Conservation (phyloP, 2,888 invertebrate species). For the Phanerotoma sp. region DNA sequence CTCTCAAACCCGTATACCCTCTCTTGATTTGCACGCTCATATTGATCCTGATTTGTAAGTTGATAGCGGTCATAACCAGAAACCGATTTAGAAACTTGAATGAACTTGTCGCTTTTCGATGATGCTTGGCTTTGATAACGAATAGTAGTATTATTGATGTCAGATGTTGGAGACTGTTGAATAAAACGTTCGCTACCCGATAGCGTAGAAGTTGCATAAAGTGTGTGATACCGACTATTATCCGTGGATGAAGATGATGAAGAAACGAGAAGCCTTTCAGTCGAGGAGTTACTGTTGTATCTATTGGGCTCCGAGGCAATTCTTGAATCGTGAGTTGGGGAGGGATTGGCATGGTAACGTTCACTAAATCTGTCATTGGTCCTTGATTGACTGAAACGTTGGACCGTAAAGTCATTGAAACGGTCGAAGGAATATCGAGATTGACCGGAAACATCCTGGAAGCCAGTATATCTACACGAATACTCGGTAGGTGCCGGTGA, state of each 20-base stretch:
- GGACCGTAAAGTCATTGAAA: conserved; percentile 48
- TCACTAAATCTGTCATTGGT: conserved; percentile 46
- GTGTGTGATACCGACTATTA: conserved; percentile 38
- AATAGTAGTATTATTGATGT: conserved; percentile 28
- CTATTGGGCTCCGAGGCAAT: conserved; percentile 12
- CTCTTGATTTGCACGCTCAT: conserved; percentile 38
- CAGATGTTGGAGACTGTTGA: conserved; percentile 42
- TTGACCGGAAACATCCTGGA: conserved; percentile 43
- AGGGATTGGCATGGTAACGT: conserved; percentile 43
- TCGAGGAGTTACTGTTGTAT: conserved; percentile 34
- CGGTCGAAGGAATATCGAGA: conserved; percentile 45
- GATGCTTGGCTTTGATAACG: conserved; percentile 33
- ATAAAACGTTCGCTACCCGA: conserved; percentile 41
- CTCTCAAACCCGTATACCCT: conserved; percentile 30
- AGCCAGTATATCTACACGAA: conserved; percentile 39
- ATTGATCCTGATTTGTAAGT: conserved; percentile 38
- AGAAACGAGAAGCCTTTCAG: conserved; percentile 49
- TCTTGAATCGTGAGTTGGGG: conserved; percentile 32
- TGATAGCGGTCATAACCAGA: conserved; percentile 38
- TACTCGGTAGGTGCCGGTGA: conserved; percentile 43
- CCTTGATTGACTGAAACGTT: conserved; percentile 46
- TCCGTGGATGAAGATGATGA: conserved; percentile 50
- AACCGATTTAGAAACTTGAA: conserved; percentile 49
- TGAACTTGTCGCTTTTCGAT: conserved; percentile 47
- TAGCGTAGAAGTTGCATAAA: conserved; percentile 34